phyloP scores from a whole-genome alignment of 2,888 invertebrate genomes.

The Drosophila helvetica region DNA sequence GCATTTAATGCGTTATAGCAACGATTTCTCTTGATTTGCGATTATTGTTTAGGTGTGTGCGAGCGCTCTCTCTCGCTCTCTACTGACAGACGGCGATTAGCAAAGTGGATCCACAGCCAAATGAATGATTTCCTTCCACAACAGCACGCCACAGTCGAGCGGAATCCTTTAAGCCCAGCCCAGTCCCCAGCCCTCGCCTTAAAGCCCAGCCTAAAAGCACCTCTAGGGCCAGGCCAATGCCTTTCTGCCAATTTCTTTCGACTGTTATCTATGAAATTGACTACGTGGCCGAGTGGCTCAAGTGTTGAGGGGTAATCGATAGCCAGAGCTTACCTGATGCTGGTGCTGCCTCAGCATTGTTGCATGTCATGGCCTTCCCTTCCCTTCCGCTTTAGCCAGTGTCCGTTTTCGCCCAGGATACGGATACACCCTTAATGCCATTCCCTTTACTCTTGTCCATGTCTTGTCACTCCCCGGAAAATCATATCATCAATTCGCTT shows the following conservation, averaged over 20 bases:
- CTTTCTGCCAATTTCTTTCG: slow-evolving; percentile 7
- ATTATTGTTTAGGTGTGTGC: slow-evolving; percentile 69
- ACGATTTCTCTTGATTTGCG: slow-evolving; percentile 71
- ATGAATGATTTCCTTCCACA: slow-evolving; percentile 58
- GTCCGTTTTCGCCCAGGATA: slow-evolving; percentile 3
- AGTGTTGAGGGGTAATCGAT: slow-evolving; percentile 57
- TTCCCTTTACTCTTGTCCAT: slow-evolving; percentile 15
- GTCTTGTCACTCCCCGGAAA: slow-evolving; percentile 46
- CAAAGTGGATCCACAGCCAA: slow-evolving; percentile 66
- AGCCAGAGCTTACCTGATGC: slow-evolving; percentile 49
- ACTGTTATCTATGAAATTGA: slow-evolving; percentile 55
- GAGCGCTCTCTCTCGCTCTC: slow-evolving; percentile 23
- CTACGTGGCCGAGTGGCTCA: slow-evolving; percentile 61
- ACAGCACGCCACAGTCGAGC: slow-evolving; percentile 7
- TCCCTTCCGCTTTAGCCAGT: no score
- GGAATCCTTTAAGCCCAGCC: slow-evolving; percentile 41
- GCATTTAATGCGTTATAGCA: slow-evolving; percentile 69
- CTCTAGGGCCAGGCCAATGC: slow-evolving; percentile 1
- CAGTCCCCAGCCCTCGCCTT: slow-evolving; percentile 1
- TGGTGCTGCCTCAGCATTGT: slow-evolving; percentile 70
- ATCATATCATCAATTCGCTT: slow-evolving; percentile 59
- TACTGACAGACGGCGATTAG: slow-evolving; percentile 72
- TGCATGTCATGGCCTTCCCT: slow-evolving; percentile 62
- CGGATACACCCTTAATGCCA: slow-evolving; percentile 5
- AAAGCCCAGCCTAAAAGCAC: slow-evolving; percentile 11